Evolutionary conservation across 2,113 vertebrate species (phyloP), one percentile per base, ranked within the genome.

Genomic region (Cyanoderma ruficeps): DNA sequence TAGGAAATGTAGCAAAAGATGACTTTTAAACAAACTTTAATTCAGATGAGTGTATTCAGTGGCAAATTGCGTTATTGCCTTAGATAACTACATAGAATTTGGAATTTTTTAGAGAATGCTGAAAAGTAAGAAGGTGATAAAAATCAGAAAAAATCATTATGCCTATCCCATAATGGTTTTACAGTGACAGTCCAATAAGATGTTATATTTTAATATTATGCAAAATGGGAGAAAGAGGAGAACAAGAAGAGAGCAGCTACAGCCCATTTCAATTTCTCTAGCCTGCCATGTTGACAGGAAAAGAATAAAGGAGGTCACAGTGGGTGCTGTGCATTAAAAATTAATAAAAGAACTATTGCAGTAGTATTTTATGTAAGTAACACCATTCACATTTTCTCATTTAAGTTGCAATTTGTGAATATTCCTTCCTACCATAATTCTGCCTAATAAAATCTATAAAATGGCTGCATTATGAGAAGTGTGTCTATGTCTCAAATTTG

Each of bases 321-420:
- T 97, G 96, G 97, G 97, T 96, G 87, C 97, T 94, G 97, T 82
- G 92, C 98, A 98, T 98, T 98, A 98, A 98, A 98, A 98, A 98
- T 98, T 97, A 97, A 98, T 98, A 96, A 88, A 94, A 97, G 97
- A 98, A 98, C 97, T 97, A 98, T 98, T 98, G 97, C 97, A 80
- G 97, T 96, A 96, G 97, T 98, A 98, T 98, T 98, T 98, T 98
- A 98, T 98, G 57, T 97, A 98, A 98, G 97, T 97, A 97, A 97
- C 89, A 95, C 97, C 95, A 94, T 97, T 98, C 98, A 96, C 95
- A 70, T 96, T 97, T 97, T 96, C 94, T 97, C 97, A 96, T 98
- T 97, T 97, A 98, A 98, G 97, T 93, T 96, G 95, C 96, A 96
- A 69, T 98, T 97, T 97, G 97, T 96, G 97, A 97, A 98, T 97